phyloP scores from a whole-genome alignment of 2,797 vertebrate species.

The Parauchenoglanis ngamensis region DNA sequence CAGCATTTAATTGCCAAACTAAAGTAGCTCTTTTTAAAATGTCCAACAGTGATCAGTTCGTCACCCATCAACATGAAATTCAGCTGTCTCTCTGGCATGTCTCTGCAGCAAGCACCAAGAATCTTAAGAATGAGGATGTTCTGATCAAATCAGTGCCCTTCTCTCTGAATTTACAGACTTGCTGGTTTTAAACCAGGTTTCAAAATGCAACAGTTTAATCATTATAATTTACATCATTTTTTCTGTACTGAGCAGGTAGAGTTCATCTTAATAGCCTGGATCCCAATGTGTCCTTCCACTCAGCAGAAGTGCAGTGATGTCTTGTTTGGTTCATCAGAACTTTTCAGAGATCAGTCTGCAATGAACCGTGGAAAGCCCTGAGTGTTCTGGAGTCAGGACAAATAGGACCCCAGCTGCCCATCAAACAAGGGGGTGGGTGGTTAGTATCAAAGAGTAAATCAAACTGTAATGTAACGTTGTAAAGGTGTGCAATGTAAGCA shows the following conservation, averaged over 20 bases:
- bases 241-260: too few species aligned
- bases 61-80: background rate
- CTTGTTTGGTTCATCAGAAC: background rate
- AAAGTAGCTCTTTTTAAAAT: background rate
- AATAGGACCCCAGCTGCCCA: background rate
- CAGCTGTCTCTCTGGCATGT: background rate
- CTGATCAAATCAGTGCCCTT: slow-evolving; percentile 38
- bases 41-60: too few species aligned
- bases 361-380: background rate
- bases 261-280: background rate
- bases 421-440: background rate
- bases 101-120: slow-evolving; percentile 9
- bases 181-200: slow-evolving; percentile 14
- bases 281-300: background rate
- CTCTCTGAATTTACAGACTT: background rate
- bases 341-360: background rate
- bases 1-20: background rate
- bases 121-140: slow-evolving; percentile 45
- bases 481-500: background rate
- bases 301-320: background rate
- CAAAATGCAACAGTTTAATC: background rate
- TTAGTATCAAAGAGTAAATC: background rate
- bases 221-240: background rate
- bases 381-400: background rate
- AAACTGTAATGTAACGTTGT: too few species aligned